These are phyloP conservation scores for Mungos mungo DNA, from an alignment of 2,113 vertebrate genomes.

Conservation along the genomic window DNA sequence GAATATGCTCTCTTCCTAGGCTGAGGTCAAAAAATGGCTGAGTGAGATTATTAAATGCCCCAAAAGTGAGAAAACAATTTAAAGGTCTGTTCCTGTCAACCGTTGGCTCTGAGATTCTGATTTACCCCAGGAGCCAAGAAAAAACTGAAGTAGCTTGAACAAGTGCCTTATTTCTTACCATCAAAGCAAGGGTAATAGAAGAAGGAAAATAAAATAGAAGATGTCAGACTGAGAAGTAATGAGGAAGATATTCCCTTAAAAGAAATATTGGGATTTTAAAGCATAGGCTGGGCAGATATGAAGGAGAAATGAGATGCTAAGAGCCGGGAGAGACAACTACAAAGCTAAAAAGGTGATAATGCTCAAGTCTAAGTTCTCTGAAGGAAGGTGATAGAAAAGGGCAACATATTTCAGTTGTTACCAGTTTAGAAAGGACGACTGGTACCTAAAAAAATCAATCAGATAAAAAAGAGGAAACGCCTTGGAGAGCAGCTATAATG, in stretches of 20 bases:
- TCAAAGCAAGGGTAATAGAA: neutral
- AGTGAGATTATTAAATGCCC: neutral
- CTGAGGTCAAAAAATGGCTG: neutral
- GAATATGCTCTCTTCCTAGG: neutral
- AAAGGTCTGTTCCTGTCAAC: neutral
- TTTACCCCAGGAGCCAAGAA: neutral
- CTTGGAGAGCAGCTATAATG: neutral
- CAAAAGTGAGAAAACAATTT: neutral
- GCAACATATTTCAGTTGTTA: neutral
- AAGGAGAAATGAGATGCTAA: neutral
- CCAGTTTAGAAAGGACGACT: neutral
- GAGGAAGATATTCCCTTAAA: neutral
- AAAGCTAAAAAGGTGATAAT: neutral
- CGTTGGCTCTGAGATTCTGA: neutral
- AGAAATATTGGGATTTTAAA: neutral
- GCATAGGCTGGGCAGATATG: neutral
- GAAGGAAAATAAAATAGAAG: conserved; percentile 28
- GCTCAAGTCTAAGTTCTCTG: neutral
- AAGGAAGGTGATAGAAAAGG: conserved; percentile 10
- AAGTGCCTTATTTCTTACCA: neutral
- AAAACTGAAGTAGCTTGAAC: neutral
- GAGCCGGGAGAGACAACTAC: neutral
- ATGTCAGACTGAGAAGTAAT: neutral
- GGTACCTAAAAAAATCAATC: neutral
- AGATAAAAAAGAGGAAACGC: neutral